Base-by-base conservation (phyloP, 2,797 vertebrate genomes). In the Onychomys leucogaster region DNA sequence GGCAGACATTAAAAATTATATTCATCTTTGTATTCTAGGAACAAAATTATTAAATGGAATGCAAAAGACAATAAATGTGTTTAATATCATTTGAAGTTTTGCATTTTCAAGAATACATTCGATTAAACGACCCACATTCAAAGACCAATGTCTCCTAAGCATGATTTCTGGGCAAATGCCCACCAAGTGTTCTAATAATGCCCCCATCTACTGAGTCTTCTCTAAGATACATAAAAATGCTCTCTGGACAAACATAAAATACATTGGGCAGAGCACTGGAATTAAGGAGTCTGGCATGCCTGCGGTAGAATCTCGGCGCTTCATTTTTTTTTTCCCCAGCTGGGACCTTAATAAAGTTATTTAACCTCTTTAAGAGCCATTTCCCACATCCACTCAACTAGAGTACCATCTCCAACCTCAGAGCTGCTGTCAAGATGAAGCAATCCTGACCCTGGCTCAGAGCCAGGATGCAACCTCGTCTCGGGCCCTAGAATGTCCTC, bases 1-100 rank as follows among this genome's bases (percentile, higher is more conserved):
- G 83, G 37, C 77, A 92, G 29, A 69, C n/a, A 85, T 37, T 73
- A 88, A 23, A 93, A 81, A 69, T 1, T 73, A 34, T 41, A 92
- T 65, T 90, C 17, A 59, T 59, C 19, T 81, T 23, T 63, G 43
- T 63, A 52, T 37, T 85, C 23, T 25, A 14, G 65, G 55, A 82
- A 77, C 63, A 57, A 0, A 41, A 65, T 65, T 21, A 43, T 21
- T 34, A 73, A 21, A 21, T 69, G 75, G 46, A 34, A 59, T 37
- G n/a, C 0, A 77, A 87, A 81, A 55, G 27, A 75, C 37, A 91
- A 52, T 14, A 41, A 77, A 71, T 0, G n/a, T 1, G 34, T 43
- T 57, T 52, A 90, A 81, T 23, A 37, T 46, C 5, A 19, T 63
- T 34, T 13, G 57, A 78, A 88, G 43, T 80, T 86, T 77, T 59